Conservation (phyloP, 2,888 invertebrate species). For the Standfussiana lucernea region DNA sequence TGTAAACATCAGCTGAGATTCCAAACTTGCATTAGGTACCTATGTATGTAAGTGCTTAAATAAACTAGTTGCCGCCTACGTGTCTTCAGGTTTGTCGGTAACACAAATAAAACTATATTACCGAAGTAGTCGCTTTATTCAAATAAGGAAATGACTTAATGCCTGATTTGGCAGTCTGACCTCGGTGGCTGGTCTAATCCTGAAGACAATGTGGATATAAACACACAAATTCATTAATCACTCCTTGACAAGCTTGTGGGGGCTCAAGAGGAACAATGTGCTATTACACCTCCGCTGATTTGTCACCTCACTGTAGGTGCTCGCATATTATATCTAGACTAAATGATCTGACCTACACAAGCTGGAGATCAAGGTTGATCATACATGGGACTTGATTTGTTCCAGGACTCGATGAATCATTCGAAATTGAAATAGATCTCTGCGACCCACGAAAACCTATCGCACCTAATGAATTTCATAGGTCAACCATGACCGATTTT, state of each 20-base stretch:
- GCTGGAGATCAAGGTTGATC: constrained; percentile 73
- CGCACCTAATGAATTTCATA: neutral
- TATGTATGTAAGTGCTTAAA: constrained; percentile 37
- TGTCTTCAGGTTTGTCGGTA: constrained; percentile 51
- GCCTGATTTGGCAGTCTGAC: constrained; percentile 69
- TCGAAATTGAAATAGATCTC: constrained; percentile 17
- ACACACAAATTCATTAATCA: constrained; percentile 72
- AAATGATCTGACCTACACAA: constrained; percentile 81
- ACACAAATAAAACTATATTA: constrained; percentile 56
- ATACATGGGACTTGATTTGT: constrained; percentile 40
- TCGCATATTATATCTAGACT: constrained; percentile 75
- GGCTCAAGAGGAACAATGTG: constrained; percentile 77
- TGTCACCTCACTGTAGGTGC: constrained; percentile 78
- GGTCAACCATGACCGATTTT: neutral
- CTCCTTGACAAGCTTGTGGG: constrained; percentile 74
- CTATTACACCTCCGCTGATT: constrained; percentile 83
- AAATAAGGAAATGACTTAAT: constrained; percentile 76
- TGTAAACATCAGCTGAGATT: constrained; percentile 84
- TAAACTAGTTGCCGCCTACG: constrained; percentile 57
- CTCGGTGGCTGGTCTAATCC: constrained; percentile 73
- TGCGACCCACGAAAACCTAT: constrained; percentile 31
- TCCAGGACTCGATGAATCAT: constrained; percentile 46
- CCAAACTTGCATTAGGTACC: constrained; percentile 63
- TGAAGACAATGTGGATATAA: constrained; percentile 70
- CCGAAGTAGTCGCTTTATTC: constrained; percentile 62